Evolutionary conservation across 2,113 vertebrate species (phyloP).

Genomic region (Seriola dumerili): DNA sequence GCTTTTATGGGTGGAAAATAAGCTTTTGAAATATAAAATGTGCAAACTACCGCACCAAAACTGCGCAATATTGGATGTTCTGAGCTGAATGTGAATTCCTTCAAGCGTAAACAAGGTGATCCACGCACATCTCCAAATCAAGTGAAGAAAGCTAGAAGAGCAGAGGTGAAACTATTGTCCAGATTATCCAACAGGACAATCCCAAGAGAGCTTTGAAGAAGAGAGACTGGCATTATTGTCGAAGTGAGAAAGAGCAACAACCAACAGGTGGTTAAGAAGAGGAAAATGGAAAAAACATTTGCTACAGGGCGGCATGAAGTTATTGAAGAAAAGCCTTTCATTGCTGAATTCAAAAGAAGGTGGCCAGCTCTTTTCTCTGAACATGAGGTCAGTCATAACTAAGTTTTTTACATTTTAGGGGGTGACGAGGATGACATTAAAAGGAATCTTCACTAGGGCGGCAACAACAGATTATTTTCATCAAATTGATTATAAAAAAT

Average conservation of each 20-base stretch:
- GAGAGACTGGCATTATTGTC: conserved; percentile 18
- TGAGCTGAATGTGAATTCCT: conserved; percentile 5
- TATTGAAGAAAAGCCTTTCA: conserved; percentile 40
- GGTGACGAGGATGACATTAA: too few species aligned
- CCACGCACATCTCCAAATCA: conserved; percentile 33
- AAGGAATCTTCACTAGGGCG: too few species aligned
- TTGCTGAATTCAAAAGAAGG: conserved; percentile 42
- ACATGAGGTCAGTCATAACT: conserved; percentile 23
- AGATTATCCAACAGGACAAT: conserved; percentile 34
- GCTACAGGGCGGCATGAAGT: conserved; percentile 25
- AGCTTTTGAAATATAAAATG: conserved; percentile 26
- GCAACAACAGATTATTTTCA: too few species aligned
- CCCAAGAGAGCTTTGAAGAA: neutral
- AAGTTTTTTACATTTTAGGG: too few species aligned
- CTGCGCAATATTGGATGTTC: conserved; percentile 1
- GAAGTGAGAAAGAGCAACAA: conserved; percentile 2
- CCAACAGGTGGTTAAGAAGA: conserved; percentile 23
- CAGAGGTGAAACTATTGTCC: conserved; percentile 43
- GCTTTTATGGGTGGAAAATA: conserved; percentile 4
- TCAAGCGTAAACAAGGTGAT: conserved; percentile 35
- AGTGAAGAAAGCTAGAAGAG: conserved; percentile 35
- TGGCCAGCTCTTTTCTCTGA: conserved; percentile 47
- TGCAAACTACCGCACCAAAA: neutral
- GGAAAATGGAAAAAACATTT: conserved; percentile 44
- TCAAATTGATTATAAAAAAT: too few species aligned